Evolutionary conservation across 2,888 invertebrate species (phyloP).

Genomic region (Bombyx huttoni): DNA sequence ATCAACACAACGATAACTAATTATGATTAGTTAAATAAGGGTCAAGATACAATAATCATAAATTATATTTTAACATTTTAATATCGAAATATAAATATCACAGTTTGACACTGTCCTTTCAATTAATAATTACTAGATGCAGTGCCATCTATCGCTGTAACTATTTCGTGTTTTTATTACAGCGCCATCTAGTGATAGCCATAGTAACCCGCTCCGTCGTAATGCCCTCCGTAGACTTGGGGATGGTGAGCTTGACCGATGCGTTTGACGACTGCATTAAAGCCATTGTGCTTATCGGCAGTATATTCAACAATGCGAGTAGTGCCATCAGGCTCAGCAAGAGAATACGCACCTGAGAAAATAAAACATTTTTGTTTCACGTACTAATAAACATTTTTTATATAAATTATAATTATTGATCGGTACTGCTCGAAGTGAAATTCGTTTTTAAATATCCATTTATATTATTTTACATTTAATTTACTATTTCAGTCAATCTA

Average conservation of each 20-base stretch:
- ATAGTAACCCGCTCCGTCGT: constrained; percentile 35
- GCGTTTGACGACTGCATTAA: constrained; percentile 66
- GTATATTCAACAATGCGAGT: constrained; percentile 67
- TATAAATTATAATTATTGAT: too few relatives aligned
- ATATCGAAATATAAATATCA: constrained; percentile 26
- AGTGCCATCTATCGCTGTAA: constrained; percentile 30
- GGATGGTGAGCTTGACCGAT: constrained; percentile 62
- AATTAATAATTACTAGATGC: constrained; percentile 9
- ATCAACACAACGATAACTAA: constrained; percentile 22
- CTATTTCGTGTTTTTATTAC: constrained; percentile 8
- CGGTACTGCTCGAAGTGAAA: too few relatives aligned
- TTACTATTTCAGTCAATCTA: too few relatives aligned
- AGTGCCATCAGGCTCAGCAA: constrained; percentile 64
- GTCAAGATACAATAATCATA: constrained; percentile 17
- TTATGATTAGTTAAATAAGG: constrained; percentile 6
- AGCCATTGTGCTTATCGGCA: constrained; percentile 62
- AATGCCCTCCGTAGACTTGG: constrained; percentile 40
- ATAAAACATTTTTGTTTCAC: background rate
- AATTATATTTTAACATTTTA: background rate
- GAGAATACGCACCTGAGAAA: constrained; percentile 57
- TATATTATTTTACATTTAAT: too few relatives aligned
- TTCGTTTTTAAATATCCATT: too few relatives aligned
- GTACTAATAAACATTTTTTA: too few relatives aligned
- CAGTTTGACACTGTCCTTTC: constrained; percentile 21
- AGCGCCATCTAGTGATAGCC: constrained; percentile 55